Conservation (phyloP, 2,113 vertebrate genomes). For the Myotis davidii region DNA sequence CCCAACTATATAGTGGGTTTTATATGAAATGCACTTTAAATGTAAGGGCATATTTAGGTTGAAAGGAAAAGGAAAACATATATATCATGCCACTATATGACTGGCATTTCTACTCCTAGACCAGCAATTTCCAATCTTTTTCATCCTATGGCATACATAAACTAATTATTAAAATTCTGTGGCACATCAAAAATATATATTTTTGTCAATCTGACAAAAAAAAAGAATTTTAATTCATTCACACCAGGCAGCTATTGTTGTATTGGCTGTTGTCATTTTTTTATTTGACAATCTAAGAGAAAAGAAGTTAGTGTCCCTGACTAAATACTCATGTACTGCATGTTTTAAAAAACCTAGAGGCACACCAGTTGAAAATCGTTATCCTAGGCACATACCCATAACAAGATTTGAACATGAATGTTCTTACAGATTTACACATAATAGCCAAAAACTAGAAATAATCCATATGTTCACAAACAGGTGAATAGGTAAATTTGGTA, state of each 20-base stretch:
- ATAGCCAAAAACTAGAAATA: constrained; percentile 28
- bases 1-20: neutral
- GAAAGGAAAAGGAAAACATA: neutral
- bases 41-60: neutral
- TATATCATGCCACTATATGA: neutral
- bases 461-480: neutral
- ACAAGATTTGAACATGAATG: neutral
- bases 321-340: neutral
- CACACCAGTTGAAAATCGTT: neutral
- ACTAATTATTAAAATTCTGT: neutral
- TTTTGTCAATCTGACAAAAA: neutral
- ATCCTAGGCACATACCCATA: neutral
- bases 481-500: neutral
- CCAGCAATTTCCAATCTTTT: neutral
- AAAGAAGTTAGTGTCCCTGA: neutral
- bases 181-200: neutral
- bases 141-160: neutral
- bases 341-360: neutral
- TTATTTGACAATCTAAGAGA: neutral
- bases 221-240: neutral
- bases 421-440: neutral
- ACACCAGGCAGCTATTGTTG: neutral
- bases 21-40: constrained; percentile 38
- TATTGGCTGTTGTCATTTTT: neutral
- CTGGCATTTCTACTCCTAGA: neutral